Conservation (phyloP, 2,888 invertebrate species). For the Bursaphelenchus okinawaensis region DNA sequence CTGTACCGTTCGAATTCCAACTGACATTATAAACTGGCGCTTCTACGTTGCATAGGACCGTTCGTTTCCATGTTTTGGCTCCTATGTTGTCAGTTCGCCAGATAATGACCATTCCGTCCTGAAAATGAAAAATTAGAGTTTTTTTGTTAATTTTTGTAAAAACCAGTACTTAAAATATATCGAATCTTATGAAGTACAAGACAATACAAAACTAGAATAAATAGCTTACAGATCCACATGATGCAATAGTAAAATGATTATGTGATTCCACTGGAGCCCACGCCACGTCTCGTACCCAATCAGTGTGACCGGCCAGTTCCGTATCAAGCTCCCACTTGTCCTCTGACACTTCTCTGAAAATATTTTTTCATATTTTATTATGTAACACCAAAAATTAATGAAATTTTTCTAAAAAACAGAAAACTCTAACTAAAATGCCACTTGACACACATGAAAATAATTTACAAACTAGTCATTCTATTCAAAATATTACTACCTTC, state of each 20-base stretch:
- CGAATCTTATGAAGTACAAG: neutral
- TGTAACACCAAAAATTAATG: too few relatives aligned
- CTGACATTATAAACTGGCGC: constrained; percentile 98
- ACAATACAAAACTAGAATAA: neutral
- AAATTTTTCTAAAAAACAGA: too few relatives aligned
- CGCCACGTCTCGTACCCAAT: constrained; percentile 97
- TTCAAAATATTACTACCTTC: too few relatives aligned
- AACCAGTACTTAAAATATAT: too few relatives aligned
- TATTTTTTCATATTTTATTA: too few relatives aligned
- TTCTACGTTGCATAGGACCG: constrained; percentile 77
- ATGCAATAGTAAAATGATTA: constrained; percentile 79
- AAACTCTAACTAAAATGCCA: too few relatives aligned
- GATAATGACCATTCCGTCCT: constrained; percentile 65
- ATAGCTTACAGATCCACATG: constrained; percentile 72
- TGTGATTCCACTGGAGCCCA: constrained; percentile 92
- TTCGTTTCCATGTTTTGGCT: constrained; percentile 70
- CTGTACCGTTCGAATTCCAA: constrained; percentile 95
- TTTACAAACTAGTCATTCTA: too few relatives aligned
- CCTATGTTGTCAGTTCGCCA: constrained; percentile 62
- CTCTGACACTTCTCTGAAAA: constrained; percentile 64
- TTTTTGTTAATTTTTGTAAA: constrained; percentile 4
- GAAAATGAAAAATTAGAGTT: too few relatives aligned
- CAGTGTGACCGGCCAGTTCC: constrained; percentile 89
- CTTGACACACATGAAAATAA: too few relatives aligned
- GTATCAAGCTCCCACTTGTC: constrained; percentile 89